Conservation (phyloP, 1,140 invertebrate species). For the Eupristina koningsbergeri region DNA sequence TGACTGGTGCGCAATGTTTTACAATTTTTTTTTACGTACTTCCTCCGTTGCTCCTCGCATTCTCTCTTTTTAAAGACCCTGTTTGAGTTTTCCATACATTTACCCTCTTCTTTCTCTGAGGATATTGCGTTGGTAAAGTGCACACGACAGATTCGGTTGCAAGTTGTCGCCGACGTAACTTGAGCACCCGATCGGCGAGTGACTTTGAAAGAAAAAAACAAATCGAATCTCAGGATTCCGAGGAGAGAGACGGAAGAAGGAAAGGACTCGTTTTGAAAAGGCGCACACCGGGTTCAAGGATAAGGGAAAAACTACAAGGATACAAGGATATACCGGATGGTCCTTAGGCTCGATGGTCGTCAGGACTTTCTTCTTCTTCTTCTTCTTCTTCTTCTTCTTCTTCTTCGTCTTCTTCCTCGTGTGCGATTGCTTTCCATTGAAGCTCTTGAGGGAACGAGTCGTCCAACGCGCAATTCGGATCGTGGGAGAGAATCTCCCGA, state of each 20-base stretch:
- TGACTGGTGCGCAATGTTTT: constrained; percentile 21
- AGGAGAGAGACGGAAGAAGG: not conserved
- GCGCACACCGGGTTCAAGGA: not conserved
- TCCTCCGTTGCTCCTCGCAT: too few relatives aligned
- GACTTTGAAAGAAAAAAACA: constrained; percentile 70
- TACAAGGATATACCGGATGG: constrained; percentile 15
- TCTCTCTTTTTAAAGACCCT: too few relatives aligned
- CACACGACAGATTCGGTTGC: constrained; percentile 53
- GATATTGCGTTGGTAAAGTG: not conserved
- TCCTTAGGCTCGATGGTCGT: constrained; percentile 5
- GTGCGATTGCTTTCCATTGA: constrained; percentile 68
- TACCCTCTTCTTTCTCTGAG: not conserved
- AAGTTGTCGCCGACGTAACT: constrained; percentile 65
- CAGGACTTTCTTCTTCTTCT: constrained; percentile 28
- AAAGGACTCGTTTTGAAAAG: not conserved
- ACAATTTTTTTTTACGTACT: constrained; percentile 12
- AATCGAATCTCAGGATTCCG: constrained; percentile 55
- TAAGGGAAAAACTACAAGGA: not conserved
- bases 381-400: constrained; percentile 22
- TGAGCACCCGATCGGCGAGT: constrained; percentile 65
- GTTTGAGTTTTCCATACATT: not conserved
- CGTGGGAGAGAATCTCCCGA: constrained; percentile 61
- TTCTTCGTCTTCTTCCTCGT: too few relatives aligned
- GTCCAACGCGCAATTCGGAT: constrained; percentile 58
- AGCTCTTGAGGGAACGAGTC: constrained; percentile 59